Evolutionary conservation across 2,888 invertebrate species (phyloP).

Genomic region (Dioctria linearis): DNA sequence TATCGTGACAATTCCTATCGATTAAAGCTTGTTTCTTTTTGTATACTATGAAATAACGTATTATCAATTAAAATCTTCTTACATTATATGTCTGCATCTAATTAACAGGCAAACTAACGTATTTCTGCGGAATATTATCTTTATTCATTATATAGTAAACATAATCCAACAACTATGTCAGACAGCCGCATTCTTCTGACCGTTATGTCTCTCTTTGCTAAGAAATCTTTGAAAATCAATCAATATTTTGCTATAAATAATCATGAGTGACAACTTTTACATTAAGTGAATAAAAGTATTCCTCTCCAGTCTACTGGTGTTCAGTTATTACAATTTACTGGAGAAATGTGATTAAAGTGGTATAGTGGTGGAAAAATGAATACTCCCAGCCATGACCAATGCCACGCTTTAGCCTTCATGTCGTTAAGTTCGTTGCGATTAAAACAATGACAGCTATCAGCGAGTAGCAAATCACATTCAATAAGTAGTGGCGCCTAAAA

Average conservation of each 20-base stretch:
- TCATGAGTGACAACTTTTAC: constrained; percentile 18
- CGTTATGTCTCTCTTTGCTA: no score
- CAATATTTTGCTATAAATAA: constrained; percentile 17
- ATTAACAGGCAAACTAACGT: no score
- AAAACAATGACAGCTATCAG: constrained; percentile 53
- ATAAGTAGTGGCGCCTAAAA: constrained; percentile 52
- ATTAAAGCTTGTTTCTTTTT: no score
- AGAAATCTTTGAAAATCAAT: neutral
- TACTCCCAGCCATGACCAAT: constrained; percentile 37
- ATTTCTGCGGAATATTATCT: no score
- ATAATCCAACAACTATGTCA: no score
- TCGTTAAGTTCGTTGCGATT: constrained; percentile 43
- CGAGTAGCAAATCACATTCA: constrained; percentile 52
- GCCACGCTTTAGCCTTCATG: constrained; percentile 48
- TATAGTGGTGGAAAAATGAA: neutral
- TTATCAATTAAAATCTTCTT: no score
- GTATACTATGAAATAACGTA: no score
- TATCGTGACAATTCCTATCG: no score
- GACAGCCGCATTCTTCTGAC: no score
- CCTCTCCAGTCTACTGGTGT: neutral
- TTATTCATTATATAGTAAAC: no score
- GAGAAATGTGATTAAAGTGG: constrained; percentile 39
- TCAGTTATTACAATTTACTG: neutral
- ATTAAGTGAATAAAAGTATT: neutral
- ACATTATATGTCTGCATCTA: no score